phyloP scores from a whole-genome alignment of 2,888 invertebrate species.

The Zaprionus obscuricornis region DNA sequence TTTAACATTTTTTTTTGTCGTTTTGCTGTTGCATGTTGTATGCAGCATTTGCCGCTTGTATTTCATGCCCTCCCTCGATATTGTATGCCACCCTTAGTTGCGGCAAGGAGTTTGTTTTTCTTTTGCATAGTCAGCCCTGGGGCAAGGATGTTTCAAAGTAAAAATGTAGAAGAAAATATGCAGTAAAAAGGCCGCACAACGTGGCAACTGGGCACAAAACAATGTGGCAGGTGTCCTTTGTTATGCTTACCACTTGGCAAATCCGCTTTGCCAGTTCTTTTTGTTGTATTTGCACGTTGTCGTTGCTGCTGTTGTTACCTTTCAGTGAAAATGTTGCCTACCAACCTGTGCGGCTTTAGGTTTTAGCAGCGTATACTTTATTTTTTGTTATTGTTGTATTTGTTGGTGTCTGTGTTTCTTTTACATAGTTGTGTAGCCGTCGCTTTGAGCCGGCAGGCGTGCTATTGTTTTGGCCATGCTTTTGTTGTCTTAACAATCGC shows the following conservation, averaged over 20 bases:
- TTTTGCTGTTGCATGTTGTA: background rate
- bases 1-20: slow-evolving; percentile 34
- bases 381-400: slow-evolving; percentile 28
- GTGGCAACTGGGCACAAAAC: slow-evolving; percentile 40
- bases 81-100: too few species aligned
- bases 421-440: slow-evolving; percentile 43
- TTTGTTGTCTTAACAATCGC: slow-evolving; percentile 6
- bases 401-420: slow-evolving; percentile 53
- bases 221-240: slow-evolving; percentile 78
- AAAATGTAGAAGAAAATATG: slow-evolving; percentile 73
- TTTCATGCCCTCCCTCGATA: too few species aligned
- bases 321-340: slow-evolving; percentile 55
- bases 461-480: slow-evolving; percentile 53
- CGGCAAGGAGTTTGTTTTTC: slow-evolving; percentile 40
- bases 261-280: slow-evolving; percentile 64
- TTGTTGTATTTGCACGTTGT: slow-evolving; percentile 1
- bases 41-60: background rate
- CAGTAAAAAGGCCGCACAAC: slow-evolving; percentile 54
- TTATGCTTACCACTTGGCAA: slow-evolving; percentile 77
- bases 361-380: slow-evolving; percentile 21
- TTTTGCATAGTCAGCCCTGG: slow-evolving; percentile 40
- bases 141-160: slow-evolving; percentile 59
- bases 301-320: slow-evolving; percentile 17
- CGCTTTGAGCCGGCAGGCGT: slow-evolving; percentile 32
- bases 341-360: slow-evolving; percentile 47